Percentiles rank a stretch among this genome's conserved stretches.
Evolutionary conservation across 2,797 vertebrate genomes (phyloP).

Genomic region (Melanotaenia maccullochi): DNA sequence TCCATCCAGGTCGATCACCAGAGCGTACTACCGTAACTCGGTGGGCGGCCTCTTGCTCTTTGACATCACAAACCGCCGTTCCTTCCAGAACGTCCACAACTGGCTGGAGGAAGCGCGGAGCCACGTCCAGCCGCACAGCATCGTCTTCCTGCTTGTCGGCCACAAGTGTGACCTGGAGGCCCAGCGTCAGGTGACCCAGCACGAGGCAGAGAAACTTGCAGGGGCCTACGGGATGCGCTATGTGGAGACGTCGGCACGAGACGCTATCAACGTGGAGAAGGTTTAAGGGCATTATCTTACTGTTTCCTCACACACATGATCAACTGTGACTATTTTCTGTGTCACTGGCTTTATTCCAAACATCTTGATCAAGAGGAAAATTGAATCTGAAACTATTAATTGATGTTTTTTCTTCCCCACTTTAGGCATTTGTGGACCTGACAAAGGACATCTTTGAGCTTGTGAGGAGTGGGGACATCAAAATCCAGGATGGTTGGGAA

Average conservation of each 20-base stretch:
- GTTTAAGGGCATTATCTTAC: conserved; percentile 25
- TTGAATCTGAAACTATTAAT: neutral
- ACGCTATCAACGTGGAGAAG: conserved; percentile 93
- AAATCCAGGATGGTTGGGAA: conserved; percentile 94
- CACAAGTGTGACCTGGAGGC: conserved; percentile 98
- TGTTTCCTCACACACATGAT: neutral
- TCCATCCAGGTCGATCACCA: conserved; percentile 92
- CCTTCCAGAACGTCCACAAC: conserved; percentile 98
- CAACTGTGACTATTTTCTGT: neutral
- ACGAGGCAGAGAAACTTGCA: conserved; percentile 92
- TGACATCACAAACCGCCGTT: conserved; percentile 98
- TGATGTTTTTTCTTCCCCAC: neutral
- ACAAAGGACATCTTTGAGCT: conserved; percentile 92
- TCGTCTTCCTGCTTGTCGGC: conserved; percentile 96
- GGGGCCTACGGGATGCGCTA: conserved; percentile 90
- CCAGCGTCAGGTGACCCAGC: conserved; percentile 88
- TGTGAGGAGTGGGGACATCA: conserved; percentile 90
- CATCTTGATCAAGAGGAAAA: neutral
- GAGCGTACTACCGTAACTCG: conserved; percentile 98
- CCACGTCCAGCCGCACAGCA: conserved; percentile 96
- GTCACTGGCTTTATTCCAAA: neutral
- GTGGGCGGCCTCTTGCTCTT: conserved; percentile 97
- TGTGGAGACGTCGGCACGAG: conserved; percentile 91
- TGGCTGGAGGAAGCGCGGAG: conserved; percentile 98
- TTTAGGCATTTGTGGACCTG: conserved; percentile 90